Evolutionary conservation across 2,113 vertebrate genomes (phyloP).

Genomic region (Narcine bancroftii): DNA sequence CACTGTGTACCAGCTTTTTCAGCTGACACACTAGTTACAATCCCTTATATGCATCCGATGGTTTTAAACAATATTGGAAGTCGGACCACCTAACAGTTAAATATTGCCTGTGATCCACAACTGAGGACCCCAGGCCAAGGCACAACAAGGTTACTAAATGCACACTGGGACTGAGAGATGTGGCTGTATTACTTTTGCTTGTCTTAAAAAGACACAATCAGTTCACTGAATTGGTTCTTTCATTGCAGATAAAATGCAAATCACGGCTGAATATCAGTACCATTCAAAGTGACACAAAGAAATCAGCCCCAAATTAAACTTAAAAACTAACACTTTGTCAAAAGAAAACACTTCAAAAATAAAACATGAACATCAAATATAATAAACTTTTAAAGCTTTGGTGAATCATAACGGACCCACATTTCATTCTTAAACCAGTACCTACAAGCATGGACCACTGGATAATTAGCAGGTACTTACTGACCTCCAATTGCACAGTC

Average conservation of each 20-base stretch:
- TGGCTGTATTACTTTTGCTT: neutral
- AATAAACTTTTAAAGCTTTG: neutral
- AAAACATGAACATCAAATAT: too few species aligned
- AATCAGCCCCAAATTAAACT: neutral
- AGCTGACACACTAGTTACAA: too few species aligned
- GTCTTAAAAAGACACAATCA: neutral
- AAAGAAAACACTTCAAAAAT: neutral
- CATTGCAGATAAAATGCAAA: neutral
- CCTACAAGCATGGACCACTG: neutral
- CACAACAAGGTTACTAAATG: neutral
- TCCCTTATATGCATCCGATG: too few species aligned
- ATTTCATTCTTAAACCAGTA: neutral
- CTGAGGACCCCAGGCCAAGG: neutral
- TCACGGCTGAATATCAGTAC: neutral
- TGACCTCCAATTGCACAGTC: neutral
- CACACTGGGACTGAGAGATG: neutral
- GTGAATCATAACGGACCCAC: neutral
- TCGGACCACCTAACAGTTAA: neutral
- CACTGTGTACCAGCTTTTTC: too few species aligned
- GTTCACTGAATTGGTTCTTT: too few species aligned
- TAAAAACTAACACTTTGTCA: neutral
- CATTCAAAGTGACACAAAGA: neutral
- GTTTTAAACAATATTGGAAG: neutral
- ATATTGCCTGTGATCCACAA: neutral
- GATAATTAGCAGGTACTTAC: neutral